Evolutionary conservation across 1,140 invertebrate genomes (phyloP).

Genomic region (Acyrthosiphon pisum): DNA sequence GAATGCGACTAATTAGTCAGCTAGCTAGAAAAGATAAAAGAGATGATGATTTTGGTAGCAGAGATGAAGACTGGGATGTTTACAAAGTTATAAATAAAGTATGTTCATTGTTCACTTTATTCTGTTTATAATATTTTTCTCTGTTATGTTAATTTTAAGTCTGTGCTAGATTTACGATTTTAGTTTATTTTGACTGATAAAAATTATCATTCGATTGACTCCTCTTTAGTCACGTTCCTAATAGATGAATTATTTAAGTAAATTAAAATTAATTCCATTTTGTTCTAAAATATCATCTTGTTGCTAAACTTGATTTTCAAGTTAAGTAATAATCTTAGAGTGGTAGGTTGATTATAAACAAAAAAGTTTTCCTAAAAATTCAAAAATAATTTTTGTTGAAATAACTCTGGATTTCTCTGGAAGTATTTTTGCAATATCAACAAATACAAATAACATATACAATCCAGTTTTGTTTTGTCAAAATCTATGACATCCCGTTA

Average conservation of each 20-base stretch:
- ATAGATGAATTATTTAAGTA: background rate
- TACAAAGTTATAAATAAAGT: slow-evolving; percentile 90
- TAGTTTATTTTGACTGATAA: background rate
- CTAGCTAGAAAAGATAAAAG: slow-evolving; percentile 84
- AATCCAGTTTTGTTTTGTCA: too few relatives aligned
- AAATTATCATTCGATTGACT: background rate
- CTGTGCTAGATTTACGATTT: background rate
- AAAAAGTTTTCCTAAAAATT: background rate
- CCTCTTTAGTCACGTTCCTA: background rate
- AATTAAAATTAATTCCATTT: background rate
- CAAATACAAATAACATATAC: too few relatives aligned
- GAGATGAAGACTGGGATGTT: slow-evolving; percentile 95
- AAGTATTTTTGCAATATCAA: too few relatives aligned
- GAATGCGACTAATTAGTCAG: slow-evolving; percentile 92
- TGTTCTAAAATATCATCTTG: background rate
- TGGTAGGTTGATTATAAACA: background rate
- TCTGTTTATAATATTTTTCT: background rate
- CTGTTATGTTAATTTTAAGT: background rate
- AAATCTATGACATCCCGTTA: too few relatives aligned
- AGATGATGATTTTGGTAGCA: slow-evolving; percentile 88
- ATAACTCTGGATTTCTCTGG: too few relatives aligned
- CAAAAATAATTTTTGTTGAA: too few relatives aligned
- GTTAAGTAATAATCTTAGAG: background rate
- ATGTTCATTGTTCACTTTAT: slow-evolving; percentile 63
- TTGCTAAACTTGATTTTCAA: background rate